Conservation (phyloP, 2,113 vertebrate genomes). For the Rhea pennata region DNA sequence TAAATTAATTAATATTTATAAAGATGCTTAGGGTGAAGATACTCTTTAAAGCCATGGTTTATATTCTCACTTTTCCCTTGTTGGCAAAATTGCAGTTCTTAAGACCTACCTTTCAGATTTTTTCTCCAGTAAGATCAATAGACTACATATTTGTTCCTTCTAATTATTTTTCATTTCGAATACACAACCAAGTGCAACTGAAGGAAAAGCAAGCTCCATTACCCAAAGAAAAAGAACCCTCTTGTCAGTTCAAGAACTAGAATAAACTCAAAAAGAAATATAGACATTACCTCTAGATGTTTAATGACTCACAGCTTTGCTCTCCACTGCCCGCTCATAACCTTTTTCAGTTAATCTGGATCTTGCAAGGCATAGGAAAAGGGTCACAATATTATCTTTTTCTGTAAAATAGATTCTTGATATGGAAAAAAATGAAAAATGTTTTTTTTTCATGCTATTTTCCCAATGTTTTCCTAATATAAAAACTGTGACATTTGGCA, state of each 20-base stretch:
- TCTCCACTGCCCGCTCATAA: background rate
- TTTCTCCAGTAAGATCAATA: background rate
- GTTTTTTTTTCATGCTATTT: background rate
- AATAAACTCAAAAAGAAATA: background rate
- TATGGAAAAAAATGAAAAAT: background rate
- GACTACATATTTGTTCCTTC: background rate
- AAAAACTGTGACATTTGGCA: background rate
- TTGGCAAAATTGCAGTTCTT: constrained; percentile 5
- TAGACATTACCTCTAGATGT: background rate
- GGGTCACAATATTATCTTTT: background rate
- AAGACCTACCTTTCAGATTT: constrained; percentile 15
- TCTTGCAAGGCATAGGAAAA: background rate
- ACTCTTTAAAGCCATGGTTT: background rate
- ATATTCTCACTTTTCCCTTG: background rate
- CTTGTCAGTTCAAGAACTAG: background rate
- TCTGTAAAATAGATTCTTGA: background rate
- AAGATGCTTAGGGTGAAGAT: background rate
- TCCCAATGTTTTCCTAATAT: background rate
- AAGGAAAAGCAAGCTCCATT: background rate
- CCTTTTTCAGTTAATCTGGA: background rate
- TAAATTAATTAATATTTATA: background rate
- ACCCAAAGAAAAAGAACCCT: background rate
- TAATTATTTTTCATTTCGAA: background rate
- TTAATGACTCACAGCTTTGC: background rate
- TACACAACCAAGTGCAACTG: background rate